Percentiles rank a stretch among this genome's conserved stretches.
Conservation (phyloP, 2,113 vertebrate genomes). For the Pithys albifrons region DNA sequence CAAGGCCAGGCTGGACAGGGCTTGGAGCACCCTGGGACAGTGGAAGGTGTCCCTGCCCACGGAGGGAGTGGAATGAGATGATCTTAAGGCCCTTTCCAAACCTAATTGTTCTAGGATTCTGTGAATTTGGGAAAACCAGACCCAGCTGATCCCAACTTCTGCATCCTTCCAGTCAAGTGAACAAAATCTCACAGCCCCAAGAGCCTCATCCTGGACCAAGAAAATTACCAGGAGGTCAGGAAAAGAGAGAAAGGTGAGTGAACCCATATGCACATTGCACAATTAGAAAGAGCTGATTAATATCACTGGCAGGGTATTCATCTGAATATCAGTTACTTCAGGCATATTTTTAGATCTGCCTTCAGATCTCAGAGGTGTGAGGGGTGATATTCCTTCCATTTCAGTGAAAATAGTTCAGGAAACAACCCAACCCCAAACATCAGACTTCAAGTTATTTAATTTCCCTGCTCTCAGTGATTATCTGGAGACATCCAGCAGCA, state of each 20-base stretch:
- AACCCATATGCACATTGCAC: fast-evolving
- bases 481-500: neutral
- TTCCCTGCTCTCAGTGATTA: neutral
- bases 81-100: neutral
- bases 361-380: neutral
- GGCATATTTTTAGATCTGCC: neutral
- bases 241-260: neutral
- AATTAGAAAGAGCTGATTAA: neutral
- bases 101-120: neutral
- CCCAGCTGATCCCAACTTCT: neutral
- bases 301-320: too few species aligned
- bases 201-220: neutral
- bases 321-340: neutral
- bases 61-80: too few species aligned
- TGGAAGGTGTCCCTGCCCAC: neutral
- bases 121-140: neutral
- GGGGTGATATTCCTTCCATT: neutral
- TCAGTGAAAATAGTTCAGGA: neutral
- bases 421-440: neutral
- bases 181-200: neutral
- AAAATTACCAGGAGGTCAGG: neutral
- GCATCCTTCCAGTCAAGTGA: neutral
- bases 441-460: neutral
- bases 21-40: neutral
- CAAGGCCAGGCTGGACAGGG: neutral